Conservation (phyloP, 2,113 vertebrate species). For the Polyodon spathula region DNA sequence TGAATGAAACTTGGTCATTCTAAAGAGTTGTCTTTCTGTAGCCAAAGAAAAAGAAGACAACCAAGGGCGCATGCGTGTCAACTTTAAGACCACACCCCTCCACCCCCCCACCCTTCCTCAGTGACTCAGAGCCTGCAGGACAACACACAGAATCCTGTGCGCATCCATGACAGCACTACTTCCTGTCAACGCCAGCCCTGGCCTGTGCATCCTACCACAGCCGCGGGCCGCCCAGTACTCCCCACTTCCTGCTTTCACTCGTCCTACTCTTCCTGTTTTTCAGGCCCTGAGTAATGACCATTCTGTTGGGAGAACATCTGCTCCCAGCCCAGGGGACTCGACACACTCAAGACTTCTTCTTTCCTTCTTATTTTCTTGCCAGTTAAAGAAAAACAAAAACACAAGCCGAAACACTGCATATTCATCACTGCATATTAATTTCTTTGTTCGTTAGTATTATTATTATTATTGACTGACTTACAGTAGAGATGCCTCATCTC, state of each 20-base stretch:
- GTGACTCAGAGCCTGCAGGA: conserved; percentile 25
- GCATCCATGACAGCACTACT: conserved; percentile 43
- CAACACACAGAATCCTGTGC: conserved; percentile 36
- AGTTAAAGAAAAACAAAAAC: conserved; percentile 52
- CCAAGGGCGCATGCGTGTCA: background rate
- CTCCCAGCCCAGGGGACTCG: no score
- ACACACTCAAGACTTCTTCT: no score
- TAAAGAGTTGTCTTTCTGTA: no score
- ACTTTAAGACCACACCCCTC: background rate
- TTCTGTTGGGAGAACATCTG: no score
- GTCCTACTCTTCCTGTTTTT: conserved; percentile 64
- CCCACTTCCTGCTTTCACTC: conserved; percentile 61
- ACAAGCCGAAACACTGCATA: conserved; percentile 46
- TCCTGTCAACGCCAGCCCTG: conserved; percentile 38
- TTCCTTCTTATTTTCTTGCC: conserved; percentile 45
- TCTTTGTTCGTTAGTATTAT: no score
- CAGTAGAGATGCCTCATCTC: no score
- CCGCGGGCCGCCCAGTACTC: conserved; percentile 47
- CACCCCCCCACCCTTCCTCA: background rate
- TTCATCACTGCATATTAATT: conserved; percentile 40
- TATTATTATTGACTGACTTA: no score
- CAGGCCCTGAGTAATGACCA: conserved; percentile 41
- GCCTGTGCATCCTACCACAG: conserved; percentile 43
- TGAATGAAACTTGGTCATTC: no score
- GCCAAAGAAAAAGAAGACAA: background rate